Percentiles rank a stretch among this genome's conserved stretches.
These are phyloP conservation scores for Ceyx erithaca DNA, from an alignment of 2,797 vertebrate genomes.

Conservation along the genomic window DNA sequence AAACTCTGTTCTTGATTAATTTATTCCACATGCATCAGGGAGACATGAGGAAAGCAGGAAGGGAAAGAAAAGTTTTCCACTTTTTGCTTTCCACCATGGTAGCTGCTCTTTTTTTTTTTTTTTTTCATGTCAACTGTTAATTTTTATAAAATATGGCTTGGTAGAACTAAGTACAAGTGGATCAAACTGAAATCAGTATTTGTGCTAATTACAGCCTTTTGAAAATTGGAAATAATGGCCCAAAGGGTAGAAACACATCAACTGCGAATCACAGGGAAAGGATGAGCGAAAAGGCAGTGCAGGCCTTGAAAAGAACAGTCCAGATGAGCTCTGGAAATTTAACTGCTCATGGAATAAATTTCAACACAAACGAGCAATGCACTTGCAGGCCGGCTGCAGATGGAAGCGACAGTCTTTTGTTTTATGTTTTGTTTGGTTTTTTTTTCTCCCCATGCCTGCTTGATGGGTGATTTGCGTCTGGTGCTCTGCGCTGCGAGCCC, in stretches of 20 bases:
- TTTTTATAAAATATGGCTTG: slow-evolving; percentile 31
- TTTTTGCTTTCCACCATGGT: slow-evolving; percentile 78
- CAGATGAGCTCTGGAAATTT: slow-evolving; percentile 76
- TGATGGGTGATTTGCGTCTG: slow-evolving; percentile 75
- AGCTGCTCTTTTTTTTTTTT: not conserved
- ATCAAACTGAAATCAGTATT: slow-evolving; percentile 52
- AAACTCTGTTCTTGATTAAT: not conserved
- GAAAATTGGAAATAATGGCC: slow-evolving; percentile 79
- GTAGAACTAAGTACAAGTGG: slow-evolving; percentile 44
- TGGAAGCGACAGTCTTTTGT: slow-evolving; percentile 73
- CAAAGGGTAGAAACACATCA: slow-evolving; percentile 62
- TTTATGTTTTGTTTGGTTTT: slow-evolving; percentile 52
- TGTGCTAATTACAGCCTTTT: slow-evolving; percentile 64
- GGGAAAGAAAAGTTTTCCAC: slow-evolving; percentile 77
- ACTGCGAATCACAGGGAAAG: slow-evolving; percentile 72
- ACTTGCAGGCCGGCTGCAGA: slow-evolving; percentile 60
- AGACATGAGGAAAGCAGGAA: slow-evolving; percentile 46
- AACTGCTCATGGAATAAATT: slow-evolving; percentile 71
- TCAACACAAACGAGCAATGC: slow-evolving; percentile 67
- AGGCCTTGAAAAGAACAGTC: slow-evolving; percentile 85
- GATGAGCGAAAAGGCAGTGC: slow-evolving; percentile 78
- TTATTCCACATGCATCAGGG: slow-evolving; percentile 14
- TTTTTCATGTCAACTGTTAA: not conserved
- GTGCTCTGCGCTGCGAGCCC: slow-evolving; percentile 78
- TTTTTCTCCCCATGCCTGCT: slow-evolving; percentile 80